Evolutionary conservation across 2,113 vertebrate genomes (phyloP).

Genomic region (Cynopterus brachyotis): DNA sequence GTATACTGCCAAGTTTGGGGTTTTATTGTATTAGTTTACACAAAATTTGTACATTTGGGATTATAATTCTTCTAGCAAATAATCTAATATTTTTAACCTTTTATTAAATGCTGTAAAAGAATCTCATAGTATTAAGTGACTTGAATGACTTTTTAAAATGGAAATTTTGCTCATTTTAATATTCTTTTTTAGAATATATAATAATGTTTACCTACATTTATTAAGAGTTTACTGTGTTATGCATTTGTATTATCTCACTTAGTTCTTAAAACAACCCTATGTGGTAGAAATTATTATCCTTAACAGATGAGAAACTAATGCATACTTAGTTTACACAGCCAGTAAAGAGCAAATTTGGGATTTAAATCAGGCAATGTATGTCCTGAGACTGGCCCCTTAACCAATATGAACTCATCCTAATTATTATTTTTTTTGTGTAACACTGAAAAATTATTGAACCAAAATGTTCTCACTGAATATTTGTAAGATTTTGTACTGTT

Average conservation of each 20-base stretch:
- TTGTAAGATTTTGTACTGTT: constrained; percentile 16
- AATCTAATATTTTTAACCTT: background rate
- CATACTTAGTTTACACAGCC: background rate
- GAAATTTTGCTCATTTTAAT: background rate
- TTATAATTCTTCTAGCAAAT: background rate
- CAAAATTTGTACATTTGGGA: background rate
- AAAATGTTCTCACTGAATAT: constrained; percentile 28
- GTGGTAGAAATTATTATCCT: background rate
- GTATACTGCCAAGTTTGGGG: background rate
- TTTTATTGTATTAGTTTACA: background rate
- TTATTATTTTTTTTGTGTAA: constrained; percentile 33
- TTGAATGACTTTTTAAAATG: background rate
- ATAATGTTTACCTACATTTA: background rate
- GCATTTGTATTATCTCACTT: constrained; percentile 17
- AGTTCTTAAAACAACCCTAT: constrained; percentile 2
- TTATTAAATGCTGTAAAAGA: background rate
- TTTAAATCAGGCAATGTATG: background rate
- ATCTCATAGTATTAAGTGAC: background rate
- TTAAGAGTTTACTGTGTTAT: background rate
- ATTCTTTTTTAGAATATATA: background rate
- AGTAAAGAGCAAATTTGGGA: background rate
- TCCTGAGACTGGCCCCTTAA: background rate
- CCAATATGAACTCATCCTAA: background rate
- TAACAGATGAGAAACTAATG: constrained; percentile 17
- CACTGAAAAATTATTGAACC: constrained; percentile 15